These are phyloP conservation scores for Rattus rattus DNA, from an alignment of 2,113 vertebrate genomes.

Conservation along the genomic window DNA sequence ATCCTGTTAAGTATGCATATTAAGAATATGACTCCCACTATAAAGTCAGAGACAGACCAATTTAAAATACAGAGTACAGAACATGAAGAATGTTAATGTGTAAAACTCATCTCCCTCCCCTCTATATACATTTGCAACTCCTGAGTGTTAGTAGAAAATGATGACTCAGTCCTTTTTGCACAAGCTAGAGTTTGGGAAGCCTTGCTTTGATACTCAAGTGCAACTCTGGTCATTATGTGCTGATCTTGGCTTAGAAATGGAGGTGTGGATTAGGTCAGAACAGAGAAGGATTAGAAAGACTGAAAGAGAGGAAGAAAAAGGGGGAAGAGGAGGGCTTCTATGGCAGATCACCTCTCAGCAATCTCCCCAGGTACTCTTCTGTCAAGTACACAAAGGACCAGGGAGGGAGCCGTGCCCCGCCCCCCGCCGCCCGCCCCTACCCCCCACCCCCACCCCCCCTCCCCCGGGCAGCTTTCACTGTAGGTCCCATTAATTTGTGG, in stretches of 20 bases:
- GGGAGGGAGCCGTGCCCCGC: neutral
- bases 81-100: neutral
- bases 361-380: too few relatives aligned
- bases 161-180: neutral
- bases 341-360: too few relatives aligned
- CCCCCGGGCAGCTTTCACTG: neutral
- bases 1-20: neutral
- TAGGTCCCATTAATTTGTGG: neutral
- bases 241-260: neutral
- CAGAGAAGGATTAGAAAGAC: neutral
- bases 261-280: neutral
- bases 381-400: too few relatives aligned
- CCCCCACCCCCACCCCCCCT: too few relatives aligned
- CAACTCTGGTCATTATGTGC: neutral
- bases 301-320: neutral
- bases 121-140: neutral
- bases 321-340: too few relatives aligned
- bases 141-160: neutral
- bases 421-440: too few relatives aligned
- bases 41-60: constrained; percentile 2
- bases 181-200: neutral
- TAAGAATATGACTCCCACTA: neutral
- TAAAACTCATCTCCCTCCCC: neutral
- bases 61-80: neutral
- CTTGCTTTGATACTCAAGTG: neutral